Conservation (phyloP, 1,140 invertebrate genomes). For the Drosophila pectinifera region DNA sequence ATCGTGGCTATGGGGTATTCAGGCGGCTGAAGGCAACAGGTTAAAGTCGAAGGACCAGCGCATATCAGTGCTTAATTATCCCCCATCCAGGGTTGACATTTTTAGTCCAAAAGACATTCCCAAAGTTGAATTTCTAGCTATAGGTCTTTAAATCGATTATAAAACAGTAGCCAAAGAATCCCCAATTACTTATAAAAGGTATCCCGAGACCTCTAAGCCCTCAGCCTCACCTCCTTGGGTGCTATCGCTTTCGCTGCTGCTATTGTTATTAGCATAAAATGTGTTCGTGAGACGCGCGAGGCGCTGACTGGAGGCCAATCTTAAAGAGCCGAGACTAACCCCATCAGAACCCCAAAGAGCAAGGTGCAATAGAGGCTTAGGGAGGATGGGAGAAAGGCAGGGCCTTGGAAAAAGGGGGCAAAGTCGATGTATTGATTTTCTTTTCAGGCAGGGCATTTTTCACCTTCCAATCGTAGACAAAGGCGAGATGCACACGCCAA, state of each 20-base stretch:
- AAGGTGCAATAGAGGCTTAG: not conserved
- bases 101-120: not conserved
- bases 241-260: constrained; percentile 15
- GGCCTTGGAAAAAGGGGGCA: not conserved
- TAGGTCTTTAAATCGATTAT: not conserved
- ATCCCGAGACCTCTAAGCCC: not conserved
- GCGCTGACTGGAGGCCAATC: constrained; percentile 24
- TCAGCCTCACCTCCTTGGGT: not conserved
- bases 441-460: constrained; percentile 40
- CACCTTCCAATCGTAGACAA: constrained; percentile 64
- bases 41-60: too few relatives aligned
- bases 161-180: not conserved
- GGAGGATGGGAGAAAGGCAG: not conserved
- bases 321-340: constrained; percentile 43
- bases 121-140: not conserved
- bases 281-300: constrained; percentile 50
- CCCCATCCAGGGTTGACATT: too few relatives aligned
- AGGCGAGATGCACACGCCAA: constrained; percentile 63
- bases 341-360: constrained; percentile 7
- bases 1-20: too few relatives aligned
- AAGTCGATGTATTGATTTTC: constrained; percentile 69
- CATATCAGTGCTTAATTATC: too few relatives aligned
- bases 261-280: constrained; percentile 75
- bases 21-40: too few relatives aligned
- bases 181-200: not conserved